Base-by-base conservation (phyloP, 2,888 invertebrate species). In the Protonemura montana region DNA sequence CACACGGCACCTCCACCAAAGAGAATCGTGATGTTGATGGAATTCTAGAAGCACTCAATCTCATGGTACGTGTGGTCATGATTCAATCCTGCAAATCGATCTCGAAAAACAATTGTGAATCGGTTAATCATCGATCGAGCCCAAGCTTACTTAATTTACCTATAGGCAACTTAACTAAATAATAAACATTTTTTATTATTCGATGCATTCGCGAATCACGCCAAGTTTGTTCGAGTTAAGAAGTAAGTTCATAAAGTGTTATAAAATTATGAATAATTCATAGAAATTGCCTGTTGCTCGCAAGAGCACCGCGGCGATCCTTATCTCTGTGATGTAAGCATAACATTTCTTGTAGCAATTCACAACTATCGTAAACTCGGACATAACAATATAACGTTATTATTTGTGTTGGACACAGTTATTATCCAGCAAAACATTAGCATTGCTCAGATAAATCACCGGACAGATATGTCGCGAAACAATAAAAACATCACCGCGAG, bases 221-320 rank as follows among this genome's bases (percentile, higher is more conserved):
- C 59, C 59, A 59, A 59, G 59, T 59, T 59, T 59, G 59, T 21
- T 59, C 35, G 35, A 59, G 59, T 13, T 59, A 59, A 59, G 59
- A 59, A 59, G 59, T 25, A 78, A 26, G 26, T 78, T 28, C 78
- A 41, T 82, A 82, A 84, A 84, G 84, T 84, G 84, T 30, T 81
- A 76, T 59, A 84, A 59, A 84, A 59, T 59, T 84, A 42, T 84
- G 84, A 84, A 84, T 84, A 76, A 84, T 84, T 84, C 84, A 84
- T 84, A 29, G 59, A 59, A 76, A 28, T 84, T 84, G 84, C 84
- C 84, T 84, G 84, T 84, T 84, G 84, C 84, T 76, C 81, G 13
- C 3, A 21, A 59, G 35, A 3, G 35, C 35, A n/a, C n/a, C n/a
- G 59, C 6, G 7, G 21, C 35, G 59, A 59, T 59, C 59, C 21